phyloP scores from a whole-genome alignment of 1,140 invertebrate species.

The Plectus sambesii region DNA sequence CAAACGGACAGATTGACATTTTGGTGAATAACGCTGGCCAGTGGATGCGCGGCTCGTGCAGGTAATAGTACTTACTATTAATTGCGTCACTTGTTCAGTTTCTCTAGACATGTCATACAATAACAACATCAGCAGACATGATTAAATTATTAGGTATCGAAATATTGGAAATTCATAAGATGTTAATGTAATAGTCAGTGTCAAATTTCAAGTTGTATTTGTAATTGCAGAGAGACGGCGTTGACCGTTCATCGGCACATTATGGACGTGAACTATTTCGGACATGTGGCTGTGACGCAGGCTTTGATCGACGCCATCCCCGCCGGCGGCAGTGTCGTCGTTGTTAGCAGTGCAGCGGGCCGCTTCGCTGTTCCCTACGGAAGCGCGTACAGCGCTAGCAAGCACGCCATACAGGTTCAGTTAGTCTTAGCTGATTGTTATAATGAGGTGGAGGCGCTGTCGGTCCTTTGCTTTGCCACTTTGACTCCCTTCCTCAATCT shows the following conservation, averaged over 20 bases:
- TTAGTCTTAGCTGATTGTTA: no score
- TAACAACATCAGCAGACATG: no score
- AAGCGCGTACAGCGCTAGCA: constrained; percentile 68
- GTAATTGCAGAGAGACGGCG: constrained; percentile 61
- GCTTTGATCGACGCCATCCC: constrained; percentile 65
- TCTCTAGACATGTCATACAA: no score
- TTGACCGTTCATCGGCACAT: constrained; percentile 74
- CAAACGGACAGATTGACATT: constrained; percentile 51
- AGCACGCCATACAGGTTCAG: constrained; percentile 68
- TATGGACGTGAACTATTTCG: constrained; percentile 89
- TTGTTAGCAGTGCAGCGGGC: constrained; percentile 83
- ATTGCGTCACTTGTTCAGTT: no score
- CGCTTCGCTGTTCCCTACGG: constrained; percentile 67
- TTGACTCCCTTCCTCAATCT: no score
- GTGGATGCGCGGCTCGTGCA: constrained; percentile 56
- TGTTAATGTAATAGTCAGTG: no score
- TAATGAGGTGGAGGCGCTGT: no score
- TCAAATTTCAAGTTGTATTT: no score
- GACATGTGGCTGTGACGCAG: constrained; percentile 75
- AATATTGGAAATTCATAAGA: no score
- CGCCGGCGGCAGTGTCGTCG: constrained; percentile 68
- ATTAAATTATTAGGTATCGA: no score
- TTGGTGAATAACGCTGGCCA: constrained; percentile 30
- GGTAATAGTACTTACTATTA: no score
- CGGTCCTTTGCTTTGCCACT: no score